Evolutionary conservation across 2,888 invertebrate genomes (phyloP).

Genomic region (Aphodius sticticus): DNA sequence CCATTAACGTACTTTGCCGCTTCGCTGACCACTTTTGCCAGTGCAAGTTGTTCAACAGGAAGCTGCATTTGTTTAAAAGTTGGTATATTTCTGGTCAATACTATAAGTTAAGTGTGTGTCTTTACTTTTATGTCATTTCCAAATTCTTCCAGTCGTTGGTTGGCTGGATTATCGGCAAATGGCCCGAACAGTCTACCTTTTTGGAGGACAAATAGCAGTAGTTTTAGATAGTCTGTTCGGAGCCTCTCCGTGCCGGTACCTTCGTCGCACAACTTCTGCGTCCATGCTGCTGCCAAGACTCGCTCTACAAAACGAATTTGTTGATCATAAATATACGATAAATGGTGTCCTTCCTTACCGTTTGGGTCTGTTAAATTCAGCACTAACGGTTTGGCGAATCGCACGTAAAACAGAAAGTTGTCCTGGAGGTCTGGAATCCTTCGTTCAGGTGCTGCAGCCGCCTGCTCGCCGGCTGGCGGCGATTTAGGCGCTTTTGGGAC

Average conservation of each 20-base stretch:
- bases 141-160: conserved; percentile 53
- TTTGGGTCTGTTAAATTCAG: conserved; percentile 56
- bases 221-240: conserved; percentile 58
- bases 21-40: too few species aligned
- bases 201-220: conserved; percentile 60
- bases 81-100: too few species aligned
- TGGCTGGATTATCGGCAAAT: conserved; percentile 56
- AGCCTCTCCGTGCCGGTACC: conserved; percentile 50
- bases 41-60: too few species aligned
- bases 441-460: conserved; percentile 40
- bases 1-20: too few species aligned
- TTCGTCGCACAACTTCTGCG: conserved; percentile 56
- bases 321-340: not conserved
- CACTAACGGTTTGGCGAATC: conserved; percentile 58
- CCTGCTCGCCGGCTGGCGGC: conserved; percentile 24
- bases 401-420: conserved; percentile 58
- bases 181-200: conserved; percentile 56
- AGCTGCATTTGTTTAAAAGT: too few species aligned
- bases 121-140: conserved; percentile 50
- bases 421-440: not conserved
- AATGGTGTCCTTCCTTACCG: conserved; percentile 49
- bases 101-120: conserved; percentile 19
- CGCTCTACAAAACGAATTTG: conserved; percentile 53
- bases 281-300: conserved; percentile 59
- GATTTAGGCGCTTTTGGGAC: conserved; percentile 6